Evolutionary conservation across 64 coral and sea anemone species (phyloP), one percentile per base, ranked within the genome.

Genomic region (Pocillopora damicornis): DNA sequence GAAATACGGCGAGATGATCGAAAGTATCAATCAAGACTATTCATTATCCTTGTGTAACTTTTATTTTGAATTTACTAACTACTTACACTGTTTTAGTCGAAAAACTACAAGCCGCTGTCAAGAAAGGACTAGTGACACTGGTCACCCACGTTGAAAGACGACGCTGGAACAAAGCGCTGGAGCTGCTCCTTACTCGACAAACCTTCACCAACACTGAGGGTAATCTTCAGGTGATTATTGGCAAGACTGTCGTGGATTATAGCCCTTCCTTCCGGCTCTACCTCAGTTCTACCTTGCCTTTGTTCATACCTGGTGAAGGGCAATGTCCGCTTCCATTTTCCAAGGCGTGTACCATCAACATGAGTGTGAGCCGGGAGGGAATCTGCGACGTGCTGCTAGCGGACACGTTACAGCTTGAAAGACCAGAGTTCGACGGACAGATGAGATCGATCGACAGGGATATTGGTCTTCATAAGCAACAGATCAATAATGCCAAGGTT

Each of bases 401-500:
- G 14, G 93, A 95, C 9, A 92, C 90, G 20, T 79, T 99, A 13
- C 69, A 73, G 30, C 74, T 99, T 58, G 97, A 99, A 51, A 79
- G 97, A 34, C 93, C 97, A 0, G 97, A 99, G 61, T 99, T 90
- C 75, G 97, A 99, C 4, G 90, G 93, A 59, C 93, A 95, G 74
- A 59, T 90, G 73, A 86, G 97, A 34, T 92, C 97, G 20, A 63
- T 95, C 38, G 93, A 99, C 17, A 81, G 93, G 63, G 90, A 99
- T 75, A 82, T 92, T 69, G 86, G 71, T 61, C 85, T 93, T 68
- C 97, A 99, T 74, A 87, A 91, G 64, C 93, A 99, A 67, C 93
- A 99, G 59, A 91, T 99, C 15, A n/a, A 56, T 1, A 79, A 88
- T 74, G 93, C 97, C 0, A 82, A 93, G 90, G 97, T 99, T 90